Percentiles rank a stretch among this genome's conserved stretches.
Evolutionary conservation across 2,113 vertebrate species (phyloP).

Genomic region (Sphyrna mokarran): DNA sequence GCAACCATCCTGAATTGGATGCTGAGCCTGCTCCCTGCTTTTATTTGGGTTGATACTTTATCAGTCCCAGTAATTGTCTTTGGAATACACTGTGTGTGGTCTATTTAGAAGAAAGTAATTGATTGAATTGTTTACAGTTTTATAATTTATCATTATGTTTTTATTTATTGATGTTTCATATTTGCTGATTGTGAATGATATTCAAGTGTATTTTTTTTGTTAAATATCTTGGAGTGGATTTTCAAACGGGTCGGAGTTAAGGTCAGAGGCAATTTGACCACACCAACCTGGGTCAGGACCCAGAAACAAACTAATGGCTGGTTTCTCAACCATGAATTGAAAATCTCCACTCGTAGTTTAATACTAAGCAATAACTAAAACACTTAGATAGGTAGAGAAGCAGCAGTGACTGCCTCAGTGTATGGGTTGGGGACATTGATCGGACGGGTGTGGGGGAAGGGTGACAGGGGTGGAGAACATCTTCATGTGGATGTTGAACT

Average conservation of each 20-base stretch:
- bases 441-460: too few relatives aligned
- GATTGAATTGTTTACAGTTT: conserved; percentile 8
- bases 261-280: too few relatives aligned
- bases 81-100: neutral
- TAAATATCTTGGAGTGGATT: neutral
- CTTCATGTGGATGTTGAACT: neutral
- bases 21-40: too few relatives aligned
- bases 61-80: neutral
- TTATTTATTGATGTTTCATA: neutral
- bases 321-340: too few relatives aligned
- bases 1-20: too few relatives aligned
- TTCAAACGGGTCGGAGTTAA: too few relatives aligned
- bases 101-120: neutral
- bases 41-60: too few relatives aligned
- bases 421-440: too few relatives aligned
- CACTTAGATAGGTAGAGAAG: neutral
- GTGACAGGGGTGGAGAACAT: neutral
- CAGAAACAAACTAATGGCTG: too few relatives aligned
- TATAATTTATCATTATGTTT: neutral
- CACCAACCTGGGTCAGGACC: too few relatives aligned
- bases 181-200: neutral
- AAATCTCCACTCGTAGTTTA: neutral
- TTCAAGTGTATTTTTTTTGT: neutral
- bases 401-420: neutral
- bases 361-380: too few relatives aligned